Base-by-base conservation (phyloP, 2,888 invertebrate genomes). In the Oxytorus armatus region DNA sequence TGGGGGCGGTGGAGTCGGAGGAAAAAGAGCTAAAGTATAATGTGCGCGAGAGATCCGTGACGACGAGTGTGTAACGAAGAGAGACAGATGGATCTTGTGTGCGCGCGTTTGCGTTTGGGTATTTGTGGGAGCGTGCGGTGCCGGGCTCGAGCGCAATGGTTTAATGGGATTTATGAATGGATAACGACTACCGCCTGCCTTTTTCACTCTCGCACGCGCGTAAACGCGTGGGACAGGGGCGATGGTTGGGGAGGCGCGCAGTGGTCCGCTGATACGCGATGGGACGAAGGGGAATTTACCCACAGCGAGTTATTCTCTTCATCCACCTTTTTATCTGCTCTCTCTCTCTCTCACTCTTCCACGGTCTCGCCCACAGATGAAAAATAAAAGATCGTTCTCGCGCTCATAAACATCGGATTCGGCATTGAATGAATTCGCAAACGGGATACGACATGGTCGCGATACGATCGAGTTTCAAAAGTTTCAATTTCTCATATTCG, bases 131-230 rank as follows among this genome's bases (percentile, higher is more conserved):
- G 68, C 65, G 75, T 70, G 75, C 72, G 68, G 68, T 72, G 59
- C 47, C 57, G 81, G 68, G 73, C 73, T 83, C 65, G 79, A 61
- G 69, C 82, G 85, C 82, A 85, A 86, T 82, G 86, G 84, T 86
- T 87, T 87, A 87, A 87, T 86, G 85, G 87, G 85, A 86, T 87
- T 87, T 87, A 87, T 87, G 87, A 87, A 87, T 87, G 87, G 86
- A 84, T 86, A 87, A 87, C 87, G 83, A 86, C 81, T 85, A 79
- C 79, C 77, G 83, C 81, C 81, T 76, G 80, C 78, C 82, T 85
- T 86, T 86, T 86, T 84, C 83, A 70, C 82, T 83, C 79, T 83
- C 78, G 59, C 76, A 80, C 79, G 81, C 77, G 82, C 83, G 79
- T 81, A 65, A 57, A 69, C 77, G 65, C 74, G 49, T 74, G 51